These are phyloP conservation scores for Euglossa dilemma DNA, from an alignment of 1,140 invertebrate genomes.

Conservation along the genomic window DNA sequence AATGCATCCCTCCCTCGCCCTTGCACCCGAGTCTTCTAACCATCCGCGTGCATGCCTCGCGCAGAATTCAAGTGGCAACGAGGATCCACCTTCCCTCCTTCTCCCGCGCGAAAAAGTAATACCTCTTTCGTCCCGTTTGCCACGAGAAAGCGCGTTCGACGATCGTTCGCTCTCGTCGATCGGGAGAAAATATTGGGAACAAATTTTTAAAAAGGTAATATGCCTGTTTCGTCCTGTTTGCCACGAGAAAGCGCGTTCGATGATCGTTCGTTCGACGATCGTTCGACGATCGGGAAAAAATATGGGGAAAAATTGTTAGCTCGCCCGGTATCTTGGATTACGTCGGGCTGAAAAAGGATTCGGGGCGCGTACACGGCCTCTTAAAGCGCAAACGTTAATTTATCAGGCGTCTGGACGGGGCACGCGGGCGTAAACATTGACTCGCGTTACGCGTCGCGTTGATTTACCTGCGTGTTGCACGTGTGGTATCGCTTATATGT, in stretches of 20 bases:
- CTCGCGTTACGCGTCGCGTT: not conserved
- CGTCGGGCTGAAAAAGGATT: not conserved
- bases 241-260: not conserved
- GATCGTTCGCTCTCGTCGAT: too few relatives aligned
- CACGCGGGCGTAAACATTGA: constrained; percentile 33
- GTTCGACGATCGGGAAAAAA: too few relatives aligned
- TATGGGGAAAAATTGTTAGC: too few relatives aligned
- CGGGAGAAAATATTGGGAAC: too few relatives aligned
- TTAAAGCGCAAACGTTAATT: constrained; percentile 31
- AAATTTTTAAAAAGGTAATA: too few relatives aligned
- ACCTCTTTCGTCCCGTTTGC: not conserved
- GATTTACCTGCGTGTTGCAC: constrained; percentile 87
- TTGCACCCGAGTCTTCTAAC: not conserved
- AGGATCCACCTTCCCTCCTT: too few relatives aligned
- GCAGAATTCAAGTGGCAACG: not conserved
- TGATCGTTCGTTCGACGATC: too few relatives aligned
- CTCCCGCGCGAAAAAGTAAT: too few relatives aligned
- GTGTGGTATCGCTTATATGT: constrained; percentile 87
- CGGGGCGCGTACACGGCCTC: not conserved
- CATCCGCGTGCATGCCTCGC: not conserved
- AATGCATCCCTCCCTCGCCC: not conserved
- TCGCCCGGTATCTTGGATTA: too few relatives aligned
- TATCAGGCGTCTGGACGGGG: constrained; percentile 9
- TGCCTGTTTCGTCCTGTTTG: not conserved
- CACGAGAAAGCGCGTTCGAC: too few relatives aligned